phyloP scores from a whole-genome alignment of 2,888 invertebrate species.

The Ophion costatus region DNA sequence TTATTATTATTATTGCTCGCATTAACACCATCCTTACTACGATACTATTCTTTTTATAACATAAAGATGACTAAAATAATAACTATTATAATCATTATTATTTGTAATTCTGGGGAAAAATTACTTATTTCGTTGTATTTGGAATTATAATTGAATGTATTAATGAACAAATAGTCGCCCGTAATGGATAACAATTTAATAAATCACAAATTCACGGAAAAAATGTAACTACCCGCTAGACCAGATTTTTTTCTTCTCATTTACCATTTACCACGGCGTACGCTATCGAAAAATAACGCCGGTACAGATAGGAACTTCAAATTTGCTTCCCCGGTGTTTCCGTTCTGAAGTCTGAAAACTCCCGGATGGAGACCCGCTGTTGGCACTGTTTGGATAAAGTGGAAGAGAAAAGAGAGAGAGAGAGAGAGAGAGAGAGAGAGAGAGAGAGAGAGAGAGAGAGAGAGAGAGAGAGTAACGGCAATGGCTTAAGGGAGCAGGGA shows the following conservation, averaged over 20 bases:
- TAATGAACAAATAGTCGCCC: no score
- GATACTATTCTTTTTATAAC: no score
- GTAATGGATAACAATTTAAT: neutral
- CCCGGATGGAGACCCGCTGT: slow-evolving; percentile 51
- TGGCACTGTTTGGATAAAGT: slow-evolving; percentile 45
- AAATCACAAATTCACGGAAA: neutral
- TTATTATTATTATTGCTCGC: no score
- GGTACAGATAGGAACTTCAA: neutral
- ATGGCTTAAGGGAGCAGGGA: slow-evolving; percentile 67
- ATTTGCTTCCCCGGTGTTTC: neutral
- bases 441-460: slow-evolving; percentile 25
- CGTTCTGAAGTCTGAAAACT: slow-evolving; percentile 36
- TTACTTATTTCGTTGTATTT: no score
- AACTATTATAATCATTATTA: no score
- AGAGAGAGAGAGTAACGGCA: slow-evolving; percentile 69
- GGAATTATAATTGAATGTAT: no score
- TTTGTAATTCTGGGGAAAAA: no score
- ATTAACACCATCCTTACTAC: no score
- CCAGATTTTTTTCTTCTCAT: neutral
- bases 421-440: slow-evolving; percentile 9
- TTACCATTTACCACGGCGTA: neutral
- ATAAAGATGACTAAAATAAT: no score
- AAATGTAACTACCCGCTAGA: neutral
- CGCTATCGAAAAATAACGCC: neutral
- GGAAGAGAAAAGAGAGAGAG: slow-evolving; percentile 6